Evolutionary conservation across 2,888 invertebrate genomes (phyloP), one percentile per base, ranked within the genome.

Genomic region (Tenthredo distinguenda): DNA sequence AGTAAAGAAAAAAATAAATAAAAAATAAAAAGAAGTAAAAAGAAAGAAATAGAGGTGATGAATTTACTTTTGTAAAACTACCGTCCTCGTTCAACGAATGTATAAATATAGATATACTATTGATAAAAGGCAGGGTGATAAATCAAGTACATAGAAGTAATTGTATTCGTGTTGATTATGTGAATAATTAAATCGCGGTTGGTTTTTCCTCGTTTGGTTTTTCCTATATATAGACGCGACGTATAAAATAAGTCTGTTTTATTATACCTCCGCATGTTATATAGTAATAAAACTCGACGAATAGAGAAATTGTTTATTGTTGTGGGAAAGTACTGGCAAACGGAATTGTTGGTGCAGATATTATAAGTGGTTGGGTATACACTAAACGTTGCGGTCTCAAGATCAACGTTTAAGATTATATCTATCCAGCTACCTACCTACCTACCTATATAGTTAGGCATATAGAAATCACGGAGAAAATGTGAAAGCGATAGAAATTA

Each of bases 401-500:
- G 58, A 31, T 55, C 21, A 83, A 37, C 31, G 71, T 40, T 26
- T 71, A 85, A 82, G 18, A 76, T 86, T 43, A 31, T 47, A 43
- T 55, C 9, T 62, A 31, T 83, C 26, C 40, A 18, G 43, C 15
- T 34, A 34, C 21, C 12, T 40, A 37, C n/a, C 37, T 15, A 71
- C 18, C 12, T 71, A 37, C 5, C 5, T 18, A n/a, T n/a, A 15
- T 47, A 77, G 31, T 34, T 47, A 9, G 18, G 68, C 12, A 84
- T 87, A 88, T 88, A 86, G 86, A 81, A 81, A 86, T 87, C 88
- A 84, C 86, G 87, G 91, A 91, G 93, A 93, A 92, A 92, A 92
- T 91, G 92, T 92, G 93, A 93, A 93, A 93, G 93, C 89, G 87
- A 88, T 84, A 81, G 81, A 81, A 81, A 81, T 81, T 34, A 81